A percentile compares a stretch with the other conserved stretches of the same genome.
phyloP scores from a whole-genome alignment of 2,888 invertebrate genomes.

The Cheilosia vernalis region DNA sequence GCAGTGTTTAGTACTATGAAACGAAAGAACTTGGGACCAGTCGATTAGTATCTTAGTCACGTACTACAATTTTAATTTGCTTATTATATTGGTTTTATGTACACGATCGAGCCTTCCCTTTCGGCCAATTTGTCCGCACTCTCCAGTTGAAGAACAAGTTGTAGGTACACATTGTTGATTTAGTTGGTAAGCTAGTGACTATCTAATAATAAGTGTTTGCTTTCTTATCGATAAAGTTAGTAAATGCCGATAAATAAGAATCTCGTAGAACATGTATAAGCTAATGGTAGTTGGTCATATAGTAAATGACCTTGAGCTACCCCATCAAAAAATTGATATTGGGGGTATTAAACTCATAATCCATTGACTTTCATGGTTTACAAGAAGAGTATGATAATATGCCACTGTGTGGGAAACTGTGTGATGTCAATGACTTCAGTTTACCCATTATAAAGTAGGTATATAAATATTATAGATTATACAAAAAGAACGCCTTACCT shows the following conservation, averaged over 20 bases:
- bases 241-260: conserved; percentile 15
- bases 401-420: no score
- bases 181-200: conserved; percentile 19
- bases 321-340: neutral
- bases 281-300: neutral
- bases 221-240: conserved; percentile 44
- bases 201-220: conserved; percentile 26
- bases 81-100: conserved; percentile 11
- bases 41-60: conserved; percentile 27
- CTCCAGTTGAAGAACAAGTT: conserved; percentile 3
- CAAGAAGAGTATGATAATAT: no score
- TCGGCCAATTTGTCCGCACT: conserved; percentile 22
- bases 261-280: neutral
- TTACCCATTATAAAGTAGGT: no score
- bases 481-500: no score
- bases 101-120: conserved; percentile 17
- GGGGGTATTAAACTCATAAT: no score
- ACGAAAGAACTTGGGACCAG: conserved; percentile 9
- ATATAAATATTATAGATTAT: no score
- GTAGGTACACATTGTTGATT: conserved; percentile 24
- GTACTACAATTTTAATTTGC: conserved; percentile 4
- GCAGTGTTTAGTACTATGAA: conserved; percentile 16
- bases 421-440: no score
- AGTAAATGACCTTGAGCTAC: conserved; percentile 17
- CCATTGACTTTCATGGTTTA: no score